Conservation (phyloP, 1,140 invertebrate genomes). For the Berghia stephanieae region DNA sequence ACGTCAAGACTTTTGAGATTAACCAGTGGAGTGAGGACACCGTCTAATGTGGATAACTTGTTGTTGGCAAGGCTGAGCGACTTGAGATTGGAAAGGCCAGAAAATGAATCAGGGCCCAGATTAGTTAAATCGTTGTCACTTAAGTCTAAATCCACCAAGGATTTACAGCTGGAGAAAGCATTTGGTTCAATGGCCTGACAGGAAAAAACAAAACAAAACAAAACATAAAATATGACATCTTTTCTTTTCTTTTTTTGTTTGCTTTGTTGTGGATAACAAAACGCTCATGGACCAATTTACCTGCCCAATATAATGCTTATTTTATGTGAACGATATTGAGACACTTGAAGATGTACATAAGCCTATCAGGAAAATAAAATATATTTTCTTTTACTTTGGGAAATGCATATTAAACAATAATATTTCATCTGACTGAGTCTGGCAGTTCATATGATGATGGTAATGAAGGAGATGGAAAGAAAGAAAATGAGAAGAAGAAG, state of each 20-base stretch:
- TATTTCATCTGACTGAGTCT: no score
- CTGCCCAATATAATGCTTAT: no score
- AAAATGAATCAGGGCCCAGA: constrained; percentile 40
- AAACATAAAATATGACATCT: not conserved
- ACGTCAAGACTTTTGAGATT: constrained; percentile 41
- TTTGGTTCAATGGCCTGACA: constrained; percentile 37
- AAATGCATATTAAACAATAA: no score
- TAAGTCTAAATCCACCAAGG: constrained; percentile 42
- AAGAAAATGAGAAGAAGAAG: no score
- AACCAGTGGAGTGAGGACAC: constrained; percentile 35
- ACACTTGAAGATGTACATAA: no score
- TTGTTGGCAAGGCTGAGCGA: constrained; percentile 48
- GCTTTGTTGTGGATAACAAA: no score
- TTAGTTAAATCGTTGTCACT: constrained; percentile 42
- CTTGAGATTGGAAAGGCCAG: constrained; percentile 34
- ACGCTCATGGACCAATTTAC: no score
- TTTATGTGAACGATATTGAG: no score
- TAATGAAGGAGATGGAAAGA: no score
- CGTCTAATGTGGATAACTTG: constrained; percentile 34
- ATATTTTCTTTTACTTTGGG: no score
- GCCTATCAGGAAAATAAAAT: no score
- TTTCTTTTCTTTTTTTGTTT: not conserved
- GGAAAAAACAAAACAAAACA: constrained; percentile 9
- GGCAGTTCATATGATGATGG: no score
- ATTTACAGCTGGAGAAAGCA: constrained; percentile 31